Percentiles rank a stretch among this genome's conserved stretches.
phyloP scores from a whole-genome alignment of 92 coral and sea anemone genomes.

The Zoanthus solanderi region DNA sequence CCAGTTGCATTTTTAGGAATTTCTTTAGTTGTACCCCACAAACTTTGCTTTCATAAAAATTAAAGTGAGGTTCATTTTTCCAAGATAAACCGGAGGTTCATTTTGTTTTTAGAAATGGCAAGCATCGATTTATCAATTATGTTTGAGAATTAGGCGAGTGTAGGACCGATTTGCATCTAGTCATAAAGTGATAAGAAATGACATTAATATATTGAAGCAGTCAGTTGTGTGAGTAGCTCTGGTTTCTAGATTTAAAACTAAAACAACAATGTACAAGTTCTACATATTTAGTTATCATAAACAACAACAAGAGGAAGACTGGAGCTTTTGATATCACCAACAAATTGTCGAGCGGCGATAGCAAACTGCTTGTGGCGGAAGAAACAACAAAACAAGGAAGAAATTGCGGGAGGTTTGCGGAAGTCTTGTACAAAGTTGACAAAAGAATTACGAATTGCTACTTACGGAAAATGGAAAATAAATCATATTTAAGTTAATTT shows the following conservation, averaged over 20 bases:
- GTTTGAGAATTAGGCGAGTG: too few relatives aligned
- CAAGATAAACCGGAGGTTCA: not conserved
- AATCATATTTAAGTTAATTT: not conserved
- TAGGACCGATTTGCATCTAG: too few relatives aligned
- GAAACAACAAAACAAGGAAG: too few relatives aligned
- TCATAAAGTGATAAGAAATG: not conserved
- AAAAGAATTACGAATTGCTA: not conserved
- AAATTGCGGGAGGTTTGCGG: not conserved
- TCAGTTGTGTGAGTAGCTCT: not conserved
- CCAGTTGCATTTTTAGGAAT: not conserved
- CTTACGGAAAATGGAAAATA: not conserved
- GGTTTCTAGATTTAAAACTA: not conserved
- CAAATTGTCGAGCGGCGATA: not conserved
- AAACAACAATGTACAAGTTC: not conserved
- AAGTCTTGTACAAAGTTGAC: not conserved
- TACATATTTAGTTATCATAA: not conserved
- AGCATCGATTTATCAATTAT: too few relatives aligned
- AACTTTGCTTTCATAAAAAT: not conserved
- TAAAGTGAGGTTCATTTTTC: not conserved
- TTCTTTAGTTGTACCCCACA: not conserved
- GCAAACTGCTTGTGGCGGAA: not conserved
- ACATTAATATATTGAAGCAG: not conserved
- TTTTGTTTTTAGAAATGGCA: not conserved
- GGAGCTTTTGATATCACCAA: not conserved
- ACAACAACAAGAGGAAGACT: not conserved